Evolutionary conservation across 2,888 invertebrate genomes (phyloP).

Genomic region (Zeuzera pyrina): DNA sequence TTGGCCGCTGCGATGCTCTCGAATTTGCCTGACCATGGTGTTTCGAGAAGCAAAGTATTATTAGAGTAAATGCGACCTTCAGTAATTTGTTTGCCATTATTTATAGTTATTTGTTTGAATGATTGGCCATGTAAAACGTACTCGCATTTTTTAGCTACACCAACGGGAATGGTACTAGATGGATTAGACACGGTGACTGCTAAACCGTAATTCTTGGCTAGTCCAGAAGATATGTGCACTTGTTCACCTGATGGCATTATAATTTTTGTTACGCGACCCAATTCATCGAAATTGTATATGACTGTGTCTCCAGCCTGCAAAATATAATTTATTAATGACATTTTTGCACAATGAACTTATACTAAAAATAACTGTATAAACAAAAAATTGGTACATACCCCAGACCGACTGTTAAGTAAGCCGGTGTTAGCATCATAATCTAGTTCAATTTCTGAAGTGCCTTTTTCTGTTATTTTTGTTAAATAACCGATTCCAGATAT

Average conservation of each 20-base stretch:
- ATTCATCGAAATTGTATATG: constrained; percentile 92
- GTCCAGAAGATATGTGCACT: constrained; percentile 82
- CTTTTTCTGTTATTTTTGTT: constrained; percentile 90
- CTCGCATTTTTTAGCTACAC: constrained; percentile 72
- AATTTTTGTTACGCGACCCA: constrained; percentile 89
- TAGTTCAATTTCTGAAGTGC: constrained; percentile 89
- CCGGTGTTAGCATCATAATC: constrained; percentile 94
- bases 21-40: constrained; percentile 82
- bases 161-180: constrained; percentile 65
- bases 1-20: constrained; percentile 85
- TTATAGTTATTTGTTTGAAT: constrained; percentile 78
- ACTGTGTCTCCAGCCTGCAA: constrained; percentile 87
- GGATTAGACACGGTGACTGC: constrained; percentile 79
- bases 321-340: constrained; percentile 10
- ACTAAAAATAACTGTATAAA: background rate
- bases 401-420: constrained; percentile 86
- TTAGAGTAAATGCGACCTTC: constrained; percentile 84
- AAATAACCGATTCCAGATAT: constrained; percentile 95
- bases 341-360: background rate
- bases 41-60: constrained; percentile 82
- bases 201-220: constrained; percentile 84
- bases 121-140: constrained; percentile 76
- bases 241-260: constrained; percentile 94
- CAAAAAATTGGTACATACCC: constrained; percentile 42
- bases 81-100: constrained; percentile 80